Base-by-base conservation (phyloP, 1,140 invertebrate genomes). In the Drosophila sp. region DNA sequence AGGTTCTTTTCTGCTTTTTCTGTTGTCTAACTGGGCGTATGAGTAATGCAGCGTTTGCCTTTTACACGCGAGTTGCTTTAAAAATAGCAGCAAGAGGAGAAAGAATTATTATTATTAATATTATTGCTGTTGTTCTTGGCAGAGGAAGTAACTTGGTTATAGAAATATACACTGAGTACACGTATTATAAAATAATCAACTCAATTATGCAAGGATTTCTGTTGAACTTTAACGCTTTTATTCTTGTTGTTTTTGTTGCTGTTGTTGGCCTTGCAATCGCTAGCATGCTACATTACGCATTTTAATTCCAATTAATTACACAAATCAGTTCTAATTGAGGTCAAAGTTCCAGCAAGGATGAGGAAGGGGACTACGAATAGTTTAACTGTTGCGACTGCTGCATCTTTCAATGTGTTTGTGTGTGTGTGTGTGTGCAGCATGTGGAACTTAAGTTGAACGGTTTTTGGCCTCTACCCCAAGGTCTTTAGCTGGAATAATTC, bases 251-350 rank as follows among this genome's bases (percentile, higher is more conserved):
- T n/a, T n/a, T n/a, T n/a, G n/a, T n/a, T n/a, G n/a, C n/a, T n/a
- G n/a, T n/a, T 61, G 8, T 13, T 62, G 32, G 57, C 45, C 38
- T 45, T 56, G 53, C 32, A 27, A 56, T 46, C 7, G 50, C 11
- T 65, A 54, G 58, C 40, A 13, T 43, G 46, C 36, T 38, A 29
- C 14, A 25, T 53, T n/a, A 57, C 43, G 36, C 50, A 48, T 58
- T 84, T 57, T 78, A 78, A 81, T 86, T 81, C 74, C 77, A 86
- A 84, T 84, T 80, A 86, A 84, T 77, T 77, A 57, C 57, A 66
- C 50, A 80, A 75, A 71, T 78, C 74, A 67, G 34, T 27, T 61
- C 40, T 34, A 54, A 87, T 65, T 72, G 78, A 87, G 82, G 81
- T 84, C 74, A 86, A 86, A 75, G 58, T 66, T 54, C 61, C 27